Conservation (phyloP, 1,140 invertebrate genomes). For the Drosophila lacteicornis region DNA sequence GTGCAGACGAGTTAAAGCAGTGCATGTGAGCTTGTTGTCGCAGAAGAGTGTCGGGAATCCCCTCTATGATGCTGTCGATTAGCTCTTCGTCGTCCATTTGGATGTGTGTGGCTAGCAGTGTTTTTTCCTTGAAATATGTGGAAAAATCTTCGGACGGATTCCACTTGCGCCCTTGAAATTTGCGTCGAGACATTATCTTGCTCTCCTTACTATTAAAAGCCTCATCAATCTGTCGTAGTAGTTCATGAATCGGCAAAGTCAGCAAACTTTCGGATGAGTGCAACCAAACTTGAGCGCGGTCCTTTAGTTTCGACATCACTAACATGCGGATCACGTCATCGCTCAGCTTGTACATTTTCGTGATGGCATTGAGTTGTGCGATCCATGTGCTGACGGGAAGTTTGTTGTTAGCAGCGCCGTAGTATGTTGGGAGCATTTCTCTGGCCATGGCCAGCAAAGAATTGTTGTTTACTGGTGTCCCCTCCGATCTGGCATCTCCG, state of each 20-base stretch:
- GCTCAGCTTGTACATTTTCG: background rate
- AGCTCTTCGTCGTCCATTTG: background rate
- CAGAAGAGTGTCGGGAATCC: background rate
- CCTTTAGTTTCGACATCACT: slow-evolving; percentile 2
- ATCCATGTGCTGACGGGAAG: background rate
- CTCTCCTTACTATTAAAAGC: background rate
- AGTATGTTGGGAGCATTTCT: slow-evolving; percentile 1
- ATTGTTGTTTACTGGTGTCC: background rate
- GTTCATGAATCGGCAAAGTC: background rate
- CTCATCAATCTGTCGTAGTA: background rate
- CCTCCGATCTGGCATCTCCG: background rate
- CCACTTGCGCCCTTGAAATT: slow-evolving; percentile 3
- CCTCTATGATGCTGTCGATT: slow-evolving; percentile 6
- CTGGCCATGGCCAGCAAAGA: background rate
- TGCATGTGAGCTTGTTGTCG: slow-evolving; percentile 10
- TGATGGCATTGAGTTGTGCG: slow-evolving; percentile 2
- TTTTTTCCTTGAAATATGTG: background rate
- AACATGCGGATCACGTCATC: background rate
- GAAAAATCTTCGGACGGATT: background rate
- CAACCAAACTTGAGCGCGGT: background rate
- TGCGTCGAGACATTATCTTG: background rate
- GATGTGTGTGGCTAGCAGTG: background rate
- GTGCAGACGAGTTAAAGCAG: background rate
- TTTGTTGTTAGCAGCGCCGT: background rate
- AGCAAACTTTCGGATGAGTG: background rate